A percentile compares a stretch with the other conserved stretches of the same genome.
These are phyloP conservation scores for Nannobrachium achirus DNA, from an alignment of 2,113 vertebrate genomes.

Conservation along the genomic window DNA sequence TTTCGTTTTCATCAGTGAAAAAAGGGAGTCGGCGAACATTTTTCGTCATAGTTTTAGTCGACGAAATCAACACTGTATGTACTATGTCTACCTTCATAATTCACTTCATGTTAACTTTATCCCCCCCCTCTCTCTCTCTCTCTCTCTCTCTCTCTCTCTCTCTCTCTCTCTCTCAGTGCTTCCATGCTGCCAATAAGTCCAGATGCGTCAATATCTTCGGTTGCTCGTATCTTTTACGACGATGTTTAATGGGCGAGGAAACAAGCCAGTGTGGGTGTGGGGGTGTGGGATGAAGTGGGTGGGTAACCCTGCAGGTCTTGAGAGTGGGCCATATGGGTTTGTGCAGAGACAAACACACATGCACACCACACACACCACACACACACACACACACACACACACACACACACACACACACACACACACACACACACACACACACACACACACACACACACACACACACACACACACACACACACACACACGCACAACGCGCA, in stretches of 20 bases:
- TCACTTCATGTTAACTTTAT: background rate
- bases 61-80: too few relatives aligned
- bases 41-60: too few relatives aligned
- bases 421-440: constrained; percentile 2
- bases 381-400: background rate
- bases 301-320: constrained; percentile 31
- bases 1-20: too few relatives aligned
- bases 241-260: constrained; percentile 27
- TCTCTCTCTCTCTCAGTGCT: background rate
- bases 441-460: constrained; percentile 35
- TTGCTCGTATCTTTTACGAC: constrained; percentile 19
- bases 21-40: too few relatives aligned
- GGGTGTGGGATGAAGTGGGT: constrained; percentile 14
- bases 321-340: constrained; percentile 44
- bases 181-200: background rate
- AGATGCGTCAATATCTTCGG: constrained; percentile 22
- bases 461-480: background rate
- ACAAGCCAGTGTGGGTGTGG: background rate
- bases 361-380: constrained; percentile 26
- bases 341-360: constrained; percentile 13
- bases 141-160: background rate
- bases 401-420: background rate
- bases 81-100: too few relatives aligned
- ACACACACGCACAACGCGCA: background rate
- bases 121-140: background rate